These are phyloP conservation scores for Sepioteuthis lessoniana DNA, from an alignment of 2,888 invertebrate species.

Conservation along the genomic window DNA sequence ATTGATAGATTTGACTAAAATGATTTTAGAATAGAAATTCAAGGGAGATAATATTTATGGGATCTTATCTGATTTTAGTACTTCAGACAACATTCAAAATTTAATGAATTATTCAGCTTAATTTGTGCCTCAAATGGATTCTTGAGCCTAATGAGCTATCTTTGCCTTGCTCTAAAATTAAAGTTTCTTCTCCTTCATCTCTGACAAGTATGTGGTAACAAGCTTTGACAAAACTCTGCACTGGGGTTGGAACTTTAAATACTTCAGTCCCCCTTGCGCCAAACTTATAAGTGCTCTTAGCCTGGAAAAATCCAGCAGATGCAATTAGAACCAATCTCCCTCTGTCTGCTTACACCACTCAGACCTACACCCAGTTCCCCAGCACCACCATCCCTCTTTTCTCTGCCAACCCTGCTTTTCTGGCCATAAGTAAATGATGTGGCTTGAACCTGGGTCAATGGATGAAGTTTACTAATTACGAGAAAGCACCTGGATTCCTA, in stretches of 20 bases:
- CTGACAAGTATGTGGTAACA: neutral
- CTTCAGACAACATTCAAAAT: neutral
- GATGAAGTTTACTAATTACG: neutral
- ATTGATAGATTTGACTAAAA: too few species aligned
- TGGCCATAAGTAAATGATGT: neutral
- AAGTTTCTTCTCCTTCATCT: neutral
- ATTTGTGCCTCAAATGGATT: neutral
- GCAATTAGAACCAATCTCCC: conserved; percentile 3
- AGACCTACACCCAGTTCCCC: too few species aligned
- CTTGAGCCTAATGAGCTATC: neutral
- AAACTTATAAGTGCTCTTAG: neutral
- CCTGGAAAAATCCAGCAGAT: neutral
- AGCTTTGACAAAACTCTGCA: neutral
- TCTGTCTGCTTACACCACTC: neutral
- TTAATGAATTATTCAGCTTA: neutral
- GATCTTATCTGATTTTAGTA: too few species aligned
- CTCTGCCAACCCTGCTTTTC: neutral
- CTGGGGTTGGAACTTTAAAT: neutral
- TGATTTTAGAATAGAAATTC: too few species aligned
- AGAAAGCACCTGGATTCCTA: conserved; percentile 1
- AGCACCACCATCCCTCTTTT: too few species aligned
- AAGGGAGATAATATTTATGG: too few species aligned
- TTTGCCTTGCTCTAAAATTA: neutral
- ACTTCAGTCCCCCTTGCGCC: neutral
- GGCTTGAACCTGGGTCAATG: neutral